Base-by-base conservation (phyloP, 2,888 invertebrate genomes). In the Camponotus fellah region DNA sequence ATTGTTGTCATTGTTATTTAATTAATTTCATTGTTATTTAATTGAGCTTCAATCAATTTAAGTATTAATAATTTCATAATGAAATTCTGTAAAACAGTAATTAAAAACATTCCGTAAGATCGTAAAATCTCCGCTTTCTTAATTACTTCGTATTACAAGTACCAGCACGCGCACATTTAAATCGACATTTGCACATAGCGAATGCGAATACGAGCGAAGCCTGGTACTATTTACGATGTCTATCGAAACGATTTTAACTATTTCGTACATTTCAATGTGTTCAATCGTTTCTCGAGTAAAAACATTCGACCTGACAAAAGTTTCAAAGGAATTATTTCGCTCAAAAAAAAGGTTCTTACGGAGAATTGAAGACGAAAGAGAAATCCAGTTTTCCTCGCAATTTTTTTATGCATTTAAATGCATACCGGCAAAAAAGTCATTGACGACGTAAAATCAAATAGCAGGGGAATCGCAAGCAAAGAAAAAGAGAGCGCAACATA, bases 251-350 rank as follows among this genome's bases (percentile, higher is more conserved):
- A 12, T 46, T 72, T 72, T 74, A 80, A 60, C 68, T 68, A 49
- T 32, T 68, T 37, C 34, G 64, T 62, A 58, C 64, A 71, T 62
- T 76, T 56, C 40, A 53, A 17, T 34, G 17, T 21, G 58, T 60
- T 85, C 68, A 75, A 71, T 85, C 79, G 75, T 40, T 72, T 68
- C 79, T 72, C 84, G 71, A 82, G 82, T 87, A 82, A 82, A 87
- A 82, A 84, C 86, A 77, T 65, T 65, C 40, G 82, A 77, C 69
- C 75, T 69, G 79, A 46, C 84, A 64, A 65, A 86, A 87, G 68
- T 86, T 84, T 60, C 66, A 64, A 49, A 32, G 34, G 72, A 81
- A 66, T 68, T 65, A 26, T 56, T 26, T 34, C 49, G 65, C 53
- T 34, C 56, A 58, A 62, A 80, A 64, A 17, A n/a, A 56, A 26